Evolutionary conservation across 1,140 invertebrate species (phyloP).

Genomic region (Armadillidium nasatum): DNA sequence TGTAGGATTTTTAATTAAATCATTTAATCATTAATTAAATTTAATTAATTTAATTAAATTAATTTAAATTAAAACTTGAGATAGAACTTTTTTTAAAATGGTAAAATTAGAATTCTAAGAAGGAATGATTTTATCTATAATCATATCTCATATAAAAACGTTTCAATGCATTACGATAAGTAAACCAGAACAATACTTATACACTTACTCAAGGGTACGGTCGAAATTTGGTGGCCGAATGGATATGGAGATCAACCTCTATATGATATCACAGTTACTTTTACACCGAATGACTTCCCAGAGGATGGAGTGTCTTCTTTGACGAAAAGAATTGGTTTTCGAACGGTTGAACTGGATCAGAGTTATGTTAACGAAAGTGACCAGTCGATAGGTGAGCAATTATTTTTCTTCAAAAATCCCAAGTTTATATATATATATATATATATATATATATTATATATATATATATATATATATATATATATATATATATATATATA

Average conservation of each 20-base stretch:
- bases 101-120: not conserved
- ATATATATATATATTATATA: too few species aligned
- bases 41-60: not conserved
- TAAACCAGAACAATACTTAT: not conserved
- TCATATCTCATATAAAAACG: not conserved
- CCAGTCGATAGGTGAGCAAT: slow-evolving; percentile 34
- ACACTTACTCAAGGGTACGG: slow-evolving; percentile 42
- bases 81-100: not conserved
- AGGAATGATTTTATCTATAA: not conserved
- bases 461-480: too few species aligned
- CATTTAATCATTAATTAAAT: not conserved
- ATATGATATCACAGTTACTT: slow-evolving; percentile 62
- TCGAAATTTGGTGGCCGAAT: slow-evolving; percentile 88
- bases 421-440: too few species aligned
- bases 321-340: slow-evolving; percentile 69
- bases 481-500: too few species aligned
- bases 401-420: too few species aligned
- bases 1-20: too few species aligned
- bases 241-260: slow-evolving; percentile 78
- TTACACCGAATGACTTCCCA: slow-evolving; percentile 39
- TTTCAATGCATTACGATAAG: too few species aligned
- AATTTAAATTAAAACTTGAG: not conserved
- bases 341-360: slow-evolving; percentile 67
- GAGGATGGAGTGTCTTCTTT: slow-evolving; percentile 48
- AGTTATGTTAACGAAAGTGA: slow-evolving; percentile 48